These are phyloP conservation scores for Saguinus imperator DNA, from an alignment of 2,113 vertebrate species.

Conservation along the genomic window DNA sequence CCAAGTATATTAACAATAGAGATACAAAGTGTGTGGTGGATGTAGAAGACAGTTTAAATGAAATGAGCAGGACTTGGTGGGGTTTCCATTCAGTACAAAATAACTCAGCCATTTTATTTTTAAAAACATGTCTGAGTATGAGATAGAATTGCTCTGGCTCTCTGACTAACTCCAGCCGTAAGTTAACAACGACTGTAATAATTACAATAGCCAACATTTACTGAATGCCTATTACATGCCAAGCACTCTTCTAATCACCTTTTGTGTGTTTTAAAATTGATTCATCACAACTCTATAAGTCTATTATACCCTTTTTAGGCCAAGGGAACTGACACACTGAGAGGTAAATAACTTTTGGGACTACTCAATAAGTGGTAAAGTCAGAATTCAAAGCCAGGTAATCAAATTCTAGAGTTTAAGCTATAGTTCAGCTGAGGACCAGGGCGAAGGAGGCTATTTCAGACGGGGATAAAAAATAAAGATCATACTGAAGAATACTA, in stretches of 20 bases:
- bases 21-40: background rate
- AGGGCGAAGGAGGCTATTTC: background rate
- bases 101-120: background rate
- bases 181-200: background rate
- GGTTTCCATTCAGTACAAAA: background rate
- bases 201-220: background rate
- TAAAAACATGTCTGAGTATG: background rate
- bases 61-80: background rate
- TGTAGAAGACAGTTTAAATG: background rate
- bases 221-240: background rate
- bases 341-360: background rate
- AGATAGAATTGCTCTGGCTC: background rate
- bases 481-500: background rate
- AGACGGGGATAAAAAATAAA: background rate
- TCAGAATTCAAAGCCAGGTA: background rate
- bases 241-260: background rate
- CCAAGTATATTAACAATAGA: background rate
- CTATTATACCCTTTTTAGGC: background rate
- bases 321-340: background rate
- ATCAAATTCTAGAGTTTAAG: background rate
- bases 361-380: background rate
- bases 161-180: background rate
- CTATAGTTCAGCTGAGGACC: background rate
- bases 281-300: background rate
- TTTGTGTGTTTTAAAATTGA: background rate